Conservation (phyloP, 2,113 vertebrate species). For the Raja brachyura region DNA sequence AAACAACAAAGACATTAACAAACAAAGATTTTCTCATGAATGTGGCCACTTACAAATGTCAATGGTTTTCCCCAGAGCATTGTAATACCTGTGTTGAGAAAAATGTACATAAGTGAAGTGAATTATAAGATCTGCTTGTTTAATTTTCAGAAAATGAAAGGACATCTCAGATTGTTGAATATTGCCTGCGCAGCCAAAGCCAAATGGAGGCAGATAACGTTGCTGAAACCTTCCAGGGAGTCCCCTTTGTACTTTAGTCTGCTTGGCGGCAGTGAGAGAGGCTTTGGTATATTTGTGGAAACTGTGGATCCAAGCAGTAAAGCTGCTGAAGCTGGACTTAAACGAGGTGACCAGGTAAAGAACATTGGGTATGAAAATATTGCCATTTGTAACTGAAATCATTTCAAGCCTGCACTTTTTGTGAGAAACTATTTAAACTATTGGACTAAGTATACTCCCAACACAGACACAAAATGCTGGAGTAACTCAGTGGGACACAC, state of each 20-base stretch:
- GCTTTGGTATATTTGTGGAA: conserved; percentile 89
- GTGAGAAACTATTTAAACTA: not conserved
- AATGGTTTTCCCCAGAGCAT: not conserved
- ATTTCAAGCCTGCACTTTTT: not conserved
- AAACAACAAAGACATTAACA: not conserved
- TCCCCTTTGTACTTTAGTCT: conserved; percentile 78
- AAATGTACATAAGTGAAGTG: not conserved
- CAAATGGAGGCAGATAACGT: conserved; percentile 84
- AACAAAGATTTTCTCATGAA: not conserved
- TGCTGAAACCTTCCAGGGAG: conserved; percentile 82
- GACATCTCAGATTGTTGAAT: conserved; percentile 86
- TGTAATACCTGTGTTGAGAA: not conserved
- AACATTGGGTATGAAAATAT: not conserved
- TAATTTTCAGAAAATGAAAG: conserved; percentile 86
- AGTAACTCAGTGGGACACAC: too few relatives aligned
- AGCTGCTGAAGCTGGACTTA: conserved; percentile 85
- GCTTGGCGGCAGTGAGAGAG: conserved; percentile 80
- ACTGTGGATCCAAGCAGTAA: conserved; percentile 76
- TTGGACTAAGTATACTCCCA: not conserved
- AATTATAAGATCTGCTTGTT: not conserved
- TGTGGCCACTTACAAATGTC: not conserved
- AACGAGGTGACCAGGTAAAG: conserved; percentile 85
- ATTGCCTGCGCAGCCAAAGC: conserved; percentile 95
- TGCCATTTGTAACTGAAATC: not conserved
- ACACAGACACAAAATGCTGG: too few relatives aligned